Base-by-base conservation (phyloP, 2,113 vertebrate species). In the Microtus richardsoni region DNA sequence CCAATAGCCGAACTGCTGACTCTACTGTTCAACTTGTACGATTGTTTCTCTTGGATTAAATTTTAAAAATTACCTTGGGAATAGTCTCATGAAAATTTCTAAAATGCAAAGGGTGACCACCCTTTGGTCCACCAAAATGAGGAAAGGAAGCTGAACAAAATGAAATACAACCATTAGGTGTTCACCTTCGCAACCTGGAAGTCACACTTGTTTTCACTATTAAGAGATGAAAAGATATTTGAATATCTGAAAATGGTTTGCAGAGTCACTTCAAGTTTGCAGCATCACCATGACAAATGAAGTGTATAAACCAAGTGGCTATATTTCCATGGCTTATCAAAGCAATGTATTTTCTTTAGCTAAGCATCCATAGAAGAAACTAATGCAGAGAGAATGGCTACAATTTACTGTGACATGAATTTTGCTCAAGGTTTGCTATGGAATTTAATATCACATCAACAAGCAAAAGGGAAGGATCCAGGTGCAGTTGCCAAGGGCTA, bases 71-170 rank as follows among this genome's bases (percentile, higher is more conserved):
- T 85, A 87, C 26, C 71, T 95, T 22, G 85, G 8, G 7, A 93
- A 89, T 36, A 47, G 3, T 75, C 83, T 94, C 22, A 87, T 91
- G 71, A 74, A 93, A 44, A 41, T 90, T 89, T 92, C 80, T 33
- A 91, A 44, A n/a, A 92, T 90, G 58, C 73, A 54, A 71, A 39
- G 80, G 54, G 16, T 39, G 16, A 94, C 7, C 9, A 82, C 44
- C 8, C 68, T 92, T 95, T 84, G 17, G 70, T 90, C 94, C 77
- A 39, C 54, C n/a, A 93, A 93, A 84, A 66, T 64, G 64, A 84
- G 19, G 19, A 71, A 87, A 33, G 82, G 89, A 30, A 64, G 41
- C 14, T 16, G 19, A 66, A 84, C 13, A 64, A 64, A 47, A 47
- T 16, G 30, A 66, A 66, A 41, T 17, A 9, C n/a, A 41, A 41